A percentile compares a stretch with the other conserved stretches of the same genome.
Evolutionary conservation across 2,888 invertebrate species (phyloP).

Genomic region (Pteria penguin): DNA sequence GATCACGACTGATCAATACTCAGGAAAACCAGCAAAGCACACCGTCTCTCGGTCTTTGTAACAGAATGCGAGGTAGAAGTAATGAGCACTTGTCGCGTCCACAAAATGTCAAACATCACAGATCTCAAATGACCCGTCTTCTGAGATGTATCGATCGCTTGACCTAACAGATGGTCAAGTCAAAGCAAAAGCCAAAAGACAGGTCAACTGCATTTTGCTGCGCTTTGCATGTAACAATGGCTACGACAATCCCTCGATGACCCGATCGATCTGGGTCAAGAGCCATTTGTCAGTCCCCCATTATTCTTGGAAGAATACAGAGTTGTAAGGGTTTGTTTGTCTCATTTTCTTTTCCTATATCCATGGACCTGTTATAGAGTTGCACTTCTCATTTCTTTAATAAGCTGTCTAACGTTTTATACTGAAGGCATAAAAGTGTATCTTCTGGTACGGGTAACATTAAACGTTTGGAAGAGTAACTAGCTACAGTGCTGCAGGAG

Average conservation of each 20-base stretch:
- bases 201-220: conserved; percentile 20
- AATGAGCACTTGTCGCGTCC: conserved; percentile 2
- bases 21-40: too few relatives aligned
- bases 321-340: not conserved
- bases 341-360: not conserved
- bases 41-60: too few relatives aligned
- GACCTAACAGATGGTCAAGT: conserved; percentile 25
- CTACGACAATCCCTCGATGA: conserved; percentile 5
- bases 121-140: not conserved
- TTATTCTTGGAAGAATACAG: not conserved
- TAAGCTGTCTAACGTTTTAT: not conserved
- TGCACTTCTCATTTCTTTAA: not conserved
- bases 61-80: too few relatives aligned
- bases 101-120: not conserved
- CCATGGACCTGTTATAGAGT: not conserved
- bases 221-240: conserved; percentile 1
- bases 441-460: too few relatives aligned
- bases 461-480: too few relatives aligned
- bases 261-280: conserved; percentile 27
- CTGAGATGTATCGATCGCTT: not conserved
- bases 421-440: too few relatives aligned
- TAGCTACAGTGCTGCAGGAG: too few relatives aligned
- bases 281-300: conserved; percentile 11
- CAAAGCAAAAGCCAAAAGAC: not conserved
- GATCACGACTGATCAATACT: not conserved